A percentile compares a stretch with the other conserved stretches of the same genome.
These are phyloP conservation scores for Malurus alboscapulatus DNA, from an alignment of 2,113 vertebrate species.

Conservation along the genomic window DNA sequence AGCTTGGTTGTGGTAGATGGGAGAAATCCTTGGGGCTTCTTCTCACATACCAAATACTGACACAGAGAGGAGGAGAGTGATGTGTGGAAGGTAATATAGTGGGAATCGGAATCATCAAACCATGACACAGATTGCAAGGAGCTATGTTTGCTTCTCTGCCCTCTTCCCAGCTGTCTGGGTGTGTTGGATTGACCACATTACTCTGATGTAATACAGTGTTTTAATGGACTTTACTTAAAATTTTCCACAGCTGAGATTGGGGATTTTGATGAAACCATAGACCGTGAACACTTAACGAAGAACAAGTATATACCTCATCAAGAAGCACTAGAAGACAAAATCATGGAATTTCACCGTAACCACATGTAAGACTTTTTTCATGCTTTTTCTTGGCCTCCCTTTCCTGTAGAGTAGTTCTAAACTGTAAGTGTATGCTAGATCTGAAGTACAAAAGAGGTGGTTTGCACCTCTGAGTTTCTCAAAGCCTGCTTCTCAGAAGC, in stretches of 20 bases:
- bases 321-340: slow-evolving; percentile 92
- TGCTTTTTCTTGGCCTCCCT: not conserved
- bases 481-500: not conserved
- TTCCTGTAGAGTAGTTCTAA: not conserved
- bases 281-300: slow-evolving; percentile 92
- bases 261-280: slow-evolving; percentile 93
- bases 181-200: not conserved
- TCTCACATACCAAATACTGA: not conserved
- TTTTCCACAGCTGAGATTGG: slow-evolving; percentile 89
- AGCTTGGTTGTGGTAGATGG: not conserved
- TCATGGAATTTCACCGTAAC: slow-evolving; percentile 92
- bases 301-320: slow-evolving; percentile 97
- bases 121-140: not conserved
- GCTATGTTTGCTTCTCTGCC: not conserved
- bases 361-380: slow-evolving; percentile 80
- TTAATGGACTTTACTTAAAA: slow-evolving; percentile 16
- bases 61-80: not conserved
- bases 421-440: not conserved
- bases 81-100: not conserved
- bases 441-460: not conserved
- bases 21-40: not conserved
- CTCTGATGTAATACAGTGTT: not conserved
- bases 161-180: not conserved
- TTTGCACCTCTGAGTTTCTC: not conserved
- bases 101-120: not conserved